Evolutionary conservation across 1,140 invertebrate species (phyloP), one percentile per base, ranked within the genome.

Genomic region (Planococcus citri): DNA sequence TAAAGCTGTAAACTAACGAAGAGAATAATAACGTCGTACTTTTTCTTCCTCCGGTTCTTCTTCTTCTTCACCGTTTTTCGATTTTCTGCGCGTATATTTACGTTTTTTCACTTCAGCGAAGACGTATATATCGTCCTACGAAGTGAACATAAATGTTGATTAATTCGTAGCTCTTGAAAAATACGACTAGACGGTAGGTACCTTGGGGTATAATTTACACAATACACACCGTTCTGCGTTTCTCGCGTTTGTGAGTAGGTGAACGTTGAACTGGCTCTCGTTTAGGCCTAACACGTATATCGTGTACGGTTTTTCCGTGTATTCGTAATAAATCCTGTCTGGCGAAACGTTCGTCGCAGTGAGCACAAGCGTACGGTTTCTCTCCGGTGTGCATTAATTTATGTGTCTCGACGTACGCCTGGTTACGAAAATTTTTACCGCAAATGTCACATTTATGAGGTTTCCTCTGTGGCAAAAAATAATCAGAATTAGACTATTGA

Each of bases 401-500:
- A 37, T 69, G 68, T 17, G n/a, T 20, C 27, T 69, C 68, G 12
- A 69, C 12, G 27, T 38, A 38, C 1, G 10, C n/a, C n/a, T 69
- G 20, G 20, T 69, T 33, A 2, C 68, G 24, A 25, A 69, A 69
- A 69, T 22, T 20, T 69, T 69, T 69, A 12, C 27, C 68, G 27
- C 68, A 69, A 12, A 38, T 38, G 24, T 69, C 68, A 33, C 68
- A 69, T 41, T 69, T 69, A 17, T 69, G 27, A 6, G 68, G 68
- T 41, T 69, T 69, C n/a, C 38, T 41, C 21, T 41, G 29, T 12
- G 68, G n/a, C n/a, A 9, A 69, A 33, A 27, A 33, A 69, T 33
- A n/a, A n/a, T n/a, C n/a, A n/a, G 14, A 4, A 22, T 20, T 67
- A 17, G 21, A 20, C 12, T 20, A 33, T 33, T 33, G n/a, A n/a